Evolutionary conservation across 2,888 invertebrate species (phyloP), one percentile per base, ranked within the genome.

Genomic region (Anticlea derivata): DNA sequence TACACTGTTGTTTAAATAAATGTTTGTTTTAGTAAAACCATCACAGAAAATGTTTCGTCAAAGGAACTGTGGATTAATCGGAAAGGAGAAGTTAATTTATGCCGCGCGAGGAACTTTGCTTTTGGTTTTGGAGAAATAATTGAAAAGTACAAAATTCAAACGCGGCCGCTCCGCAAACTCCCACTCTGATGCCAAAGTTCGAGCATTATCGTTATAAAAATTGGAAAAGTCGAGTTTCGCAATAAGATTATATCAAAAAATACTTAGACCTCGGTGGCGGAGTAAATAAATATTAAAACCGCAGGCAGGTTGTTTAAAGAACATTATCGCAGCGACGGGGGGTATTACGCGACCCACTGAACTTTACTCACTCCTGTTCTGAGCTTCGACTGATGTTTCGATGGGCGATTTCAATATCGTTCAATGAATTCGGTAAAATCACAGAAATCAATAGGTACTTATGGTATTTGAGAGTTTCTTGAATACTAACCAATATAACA

Each of bases 131-230:
- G 66, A 65, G 71, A 70, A 70, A 77, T 79, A 78, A 77, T 80
- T 79, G 78, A 79, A 79, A 74, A 80, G 77, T 79, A 78, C 73
- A 73, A 75, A 76, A 74, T 75, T 70, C 65, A 70, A 77, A 70
- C 68, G 66, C 68, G 69, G 65, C 56, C 63, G 61, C 64, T 55
- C 48, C 58, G 60, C 57, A 65, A 66, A 66, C 65, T 61, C 58
- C 30, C 65, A 54, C 58, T 66, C 68, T 63, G 62, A 67, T 68
- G 70, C 60, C 65, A 57, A 75, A 78, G 70, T 78, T 78, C 63
- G 63, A 4, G 73, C 70, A 69, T 79, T 76, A 76, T 70, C 73
- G 72, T 75, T 73, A 75, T 68, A 75, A 80, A 78, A 80, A 80
- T 70, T 68, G 63, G 66, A 67, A 76, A 76, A 72, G 66, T 73